Evolutionary conservation across 2,888 invertebrate species (phyloP).

Genomic region (Noctua janthe): DNA sequence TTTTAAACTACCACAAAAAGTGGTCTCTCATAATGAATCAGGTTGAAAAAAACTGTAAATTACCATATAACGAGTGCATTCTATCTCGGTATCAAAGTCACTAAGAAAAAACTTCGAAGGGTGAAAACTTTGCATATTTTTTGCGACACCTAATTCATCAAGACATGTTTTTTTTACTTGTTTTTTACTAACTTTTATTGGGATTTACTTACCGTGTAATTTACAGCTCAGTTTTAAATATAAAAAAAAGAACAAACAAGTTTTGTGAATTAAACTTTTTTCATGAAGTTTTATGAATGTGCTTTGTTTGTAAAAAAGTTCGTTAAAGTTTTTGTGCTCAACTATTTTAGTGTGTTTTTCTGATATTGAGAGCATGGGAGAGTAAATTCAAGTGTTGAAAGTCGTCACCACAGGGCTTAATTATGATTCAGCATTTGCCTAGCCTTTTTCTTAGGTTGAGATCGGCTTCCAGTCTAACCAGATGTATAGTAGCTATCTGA

Average conservation of each 20-base stretch:
- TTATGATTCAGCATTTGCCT: not conserved
- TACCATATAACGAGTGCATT: constrained; percentile 77
- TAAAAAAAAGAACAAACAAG: constrained; percentile 41
- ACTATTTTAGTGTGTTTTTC: constrained; percentile 3
- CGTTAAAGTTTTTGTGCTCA: constrained; percentile 28
- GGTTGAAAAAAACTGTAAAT: constrained; percentile 74
- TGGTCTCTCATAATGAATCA: constrained; percentile 13
- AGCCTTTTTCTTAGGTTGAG: not conserved
- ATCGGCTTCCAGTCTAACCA: not conserved
- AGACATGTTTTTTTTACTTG: constrained; percentile 64
- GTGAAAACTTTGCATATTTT: constrained; percentile 69
- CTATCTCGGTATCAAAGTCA: constrained; percentile 81
- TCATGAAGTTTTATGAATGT: constrained; percentile 12
- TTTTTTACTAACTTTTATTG: constrained; percentile 56
- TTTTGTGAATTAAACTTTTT: constrained; percentile 45
- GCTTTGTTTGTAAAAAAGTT: constrained; percentile 50
- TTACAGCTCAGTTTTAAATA: constrained; percentile 72
- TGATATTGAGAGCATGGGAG: constrained; percentile 1
- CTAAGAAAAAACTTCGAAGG: constrained; percentile 60
- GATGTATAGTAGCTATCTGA: too few species aligned
- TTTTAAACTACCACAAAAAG: constrained; percentile 39
- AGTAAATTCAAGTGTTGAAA: not conserved
- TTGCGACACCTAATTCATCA: constrained; percentile 61
- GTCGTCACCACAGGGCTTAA: not conserved
- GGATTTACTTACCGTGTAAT: constrained; percentile 80